A percentile compares a stretch with the other conserved stretches of the same genome.
These are phyloP conservation scores for Eurytoma adleriae DNA, from an alignment of 2,888 invertebrate genomes.

Conservation along the genomic window DNA sequence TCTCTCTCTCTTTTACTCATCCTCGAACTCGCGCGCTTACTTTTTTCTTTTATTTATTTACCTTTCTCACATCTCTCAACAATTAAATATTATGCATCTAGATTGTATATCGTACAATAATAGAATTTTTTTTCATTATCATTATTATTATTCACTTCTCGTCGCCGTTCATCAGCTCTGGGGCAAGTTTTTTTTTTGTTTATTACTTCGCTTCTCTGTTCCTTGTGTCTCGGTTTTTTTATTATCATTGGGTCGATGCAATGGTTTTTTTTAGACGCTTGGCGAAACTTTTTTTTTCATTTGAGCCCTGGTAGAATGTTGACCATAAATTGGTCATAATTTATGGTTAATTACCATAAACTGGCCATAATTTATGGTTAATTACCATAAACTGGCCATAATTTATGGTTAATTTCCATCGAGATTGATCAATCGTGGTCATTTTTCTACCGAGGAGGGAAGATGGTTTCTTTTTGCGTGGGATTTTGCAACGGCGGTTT, in stretches of 20 bases:
- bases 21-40: not conserved
- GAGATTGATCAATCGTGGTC: no score
- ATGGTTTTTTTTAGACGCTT: conserved; percentile 8
- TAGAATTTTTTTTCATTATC: conserved; percentile 59
- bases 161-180: conserved; percentile 40
- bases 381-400: no score
- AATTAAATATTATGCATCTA: conserved; percentile 62
- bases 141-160: not conserved
- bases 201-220: not conserved
- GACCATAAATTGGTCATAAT: no score
- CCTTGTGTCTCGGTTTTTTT: not conserved
- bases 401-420: no score
- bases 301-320: no score
- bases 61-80: conserved; percentile 57
- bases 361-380: no score
- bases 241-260: not conserved
- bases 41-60: not conserved
- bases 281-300: conserved; percentile 2
- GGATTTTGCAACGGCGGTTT: no score
- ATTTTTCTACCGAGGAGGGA: no score
- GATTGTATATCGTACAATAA: conserved; percentile 63
- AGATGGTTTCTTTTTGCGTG: no score
- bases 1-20: conserved; percentile 48
- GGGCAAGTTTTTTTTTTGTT: conserved; percentile 29
- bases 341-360: no score